These are phyloP conservation scores for Strix occidentalis DNA, from an alignment of 2,797 vertebrate genomes.

Conservation along the genomic window DNA sequence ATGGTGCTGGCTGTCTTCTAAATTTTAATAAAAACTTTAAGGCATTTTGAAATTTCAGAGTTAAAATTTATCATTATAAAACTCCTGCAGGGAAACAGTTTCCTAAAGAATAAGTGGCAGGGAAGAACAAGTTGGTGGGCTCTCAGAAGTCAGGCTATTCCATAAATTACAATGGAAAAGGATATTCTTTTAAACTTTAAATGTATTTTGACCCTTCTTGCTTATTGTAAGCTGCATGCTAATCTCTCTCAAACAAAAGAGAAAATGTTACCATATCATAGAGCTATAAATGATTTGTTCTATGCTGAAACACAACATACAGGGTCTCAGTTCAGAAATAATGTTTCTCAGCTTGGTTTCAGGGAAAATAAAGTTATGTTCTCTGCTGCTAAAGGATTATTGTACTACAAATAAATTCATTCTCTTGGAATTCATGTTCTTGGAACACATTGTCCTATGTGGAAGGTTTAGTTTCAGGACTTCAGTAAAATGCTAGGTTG, in stretches of 20 bases:
- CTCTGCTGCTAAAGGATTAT: background rate
- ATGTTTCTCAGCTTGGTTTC: background rate
- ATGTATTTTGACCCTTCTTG: background rate
- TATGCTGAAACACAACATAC: background rate
- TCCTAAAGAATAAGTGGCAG: background rate
- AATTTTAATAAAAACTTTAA: background rate
- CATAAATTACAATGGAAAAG: background rate
- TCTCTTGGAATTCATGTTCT: background rate
- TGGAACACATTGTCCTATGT: background rate
- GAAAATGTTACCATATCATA: background rate
- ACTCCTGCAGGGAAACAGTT: background rate
- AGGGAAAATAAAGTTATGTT: background rate
- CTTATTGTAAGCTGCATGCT: background rate
- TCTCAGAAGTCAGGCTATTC: background rate
- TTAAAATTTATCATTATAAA: background rate
- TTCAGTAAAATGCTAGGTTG: background rate
- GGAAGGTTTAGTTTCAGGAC: background rate
- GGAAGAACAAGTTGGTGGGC: background rate
- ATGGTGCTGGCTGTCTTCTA: background rate
- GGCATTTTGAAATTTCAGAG: background rate
- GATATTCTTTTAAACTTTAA: background rate
- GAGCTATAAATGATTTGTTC: background rate
- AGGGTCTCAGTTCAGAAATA: background rate
- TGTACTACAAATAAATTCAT: background rate
- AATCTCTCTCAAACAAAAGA: background rate